These are phyloP conservation scores for Neelides sp. DNA, from an alignment of 1,140 invertebrate genomes.

Conservation along the genomic window DNA sequence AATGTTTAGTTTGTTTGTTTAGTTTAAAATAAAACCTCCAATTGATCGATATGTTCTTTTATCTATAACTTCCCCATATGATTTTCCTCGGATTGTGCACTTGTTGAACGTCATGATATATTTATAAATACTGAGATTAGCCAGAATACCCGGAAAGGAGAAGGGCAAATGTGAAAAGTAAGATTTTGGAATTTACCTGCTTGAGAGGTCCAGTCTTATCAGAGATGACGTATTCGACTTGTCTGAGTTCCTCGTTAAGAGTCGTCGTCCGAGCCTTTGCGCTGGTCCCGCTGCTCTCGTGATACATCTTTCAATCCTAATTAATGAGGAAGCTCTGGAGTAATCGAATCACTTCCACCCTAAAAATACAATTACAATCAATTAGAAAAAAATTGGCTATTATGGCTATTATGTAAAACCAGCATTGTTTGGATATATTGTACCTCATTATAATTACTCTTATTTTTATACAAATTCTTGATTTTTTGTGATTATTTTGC, in stretches of 20 bases:
- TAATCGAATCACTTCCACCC: conserved; percentile 87
- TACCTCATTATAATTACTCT: too few species aligned
- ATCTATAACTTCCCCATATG: conserved; percentile 86
- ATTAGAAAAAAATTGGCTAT: conserved; percentile 2
- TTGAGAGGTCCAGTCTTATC: conserved; percentile 99
- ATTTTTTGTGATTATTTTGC: too few species aligned
- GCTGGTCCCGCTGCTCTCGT: conserved; percentile 60
- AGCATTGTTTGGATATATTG: too few species aligned
- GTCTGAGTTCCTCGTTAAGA: conserved; percentile 94
- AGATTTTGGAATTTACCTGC: conserved; percentile 43
- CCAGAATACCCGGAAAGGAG: not conserved
- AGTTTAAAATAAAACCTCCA: conserved; percentile 50
- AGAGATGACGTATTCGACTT: conserved; percentile 99
- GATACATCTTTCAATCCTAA: conserved; percentile 86
- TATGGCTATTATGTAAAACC: too few species aligned
- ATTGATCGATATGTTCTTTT: conserved; percentile 67
- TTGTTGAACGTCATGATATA: conserved; percentile 99
- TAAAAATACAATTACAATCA: conserved; percentile 32
- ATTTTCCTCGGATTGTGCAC: conserved; percentile 82
- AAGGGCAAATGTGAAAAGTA: not conserved
- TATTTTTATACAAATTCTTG: too few species aligned
- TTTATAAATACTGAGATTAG: conserved; percentile 17
- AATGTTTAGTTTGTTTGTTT: not conserved
- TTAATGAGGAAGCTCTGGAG: conserved; percentile 93
- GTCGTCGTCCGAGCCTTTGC: conserved; percentile 95